Percentiles rank a stretch among this genome's conserved stretches.
These are phyloP conservation scores for Echinometra lucunter DNA, from an alignment of 53 echinoderm and acorn worm genomes.

Conservation along the genomic window DNA sequence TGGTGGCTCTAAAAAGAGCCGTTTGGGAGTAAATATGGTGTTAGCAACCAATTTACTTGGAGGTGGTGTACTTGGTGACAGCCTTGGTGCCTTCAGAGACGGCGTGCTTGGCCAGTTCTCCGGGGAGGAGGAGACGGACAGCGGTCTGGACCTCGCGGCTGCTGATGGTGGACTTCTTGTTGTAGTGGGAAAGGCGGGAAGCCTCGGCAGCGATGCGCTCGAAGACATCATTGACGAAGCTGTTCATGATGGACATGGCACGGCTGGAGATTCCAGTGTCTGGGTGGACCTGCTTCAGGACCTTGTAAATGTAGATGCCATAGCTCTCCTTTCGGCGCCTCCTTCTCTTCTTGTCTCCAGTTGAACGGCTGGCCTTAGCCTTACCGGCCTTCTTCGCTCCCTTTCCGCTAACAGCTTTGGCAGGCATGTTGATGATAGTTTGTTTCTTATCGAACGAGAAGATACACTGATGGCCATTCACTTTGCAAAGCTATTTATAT, in stretches of 20 bases:
- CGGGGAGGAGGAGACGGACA: constrained; percentile 85
- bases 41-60: constrained; percentile 73
- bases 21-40: constrained; percentile 14
- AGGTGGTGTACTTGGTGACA: constrained; percentile 92
- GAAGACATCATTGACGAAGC: constrained; percentile 94
- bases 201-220: constrained; percentile 85
- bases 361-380: constrained; percentile 74
- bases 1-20: constrained; percentile 73
- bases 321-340: constrained; percentile 83
- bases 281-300: constrained; percentile 92
- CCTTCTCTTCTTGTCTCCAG: constrained; percentile 70
- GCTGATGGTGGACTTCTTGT: constrained; percentile 91
- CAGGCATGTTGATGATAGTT: constrained; percentile 75
- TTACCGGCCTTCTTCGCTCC: constrained; percentile 87
- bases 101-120: constrained; percentile 90
- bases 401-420: constrained; percentile 79
- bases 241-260: constrained; percentile 94
- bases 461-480: background rate
- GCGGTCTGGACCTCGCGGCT: constrained; percentile 90
- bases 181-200: constrained; percentile 82
- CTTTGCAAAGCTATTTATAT: background rate
- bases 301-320: constrained; percentile 95
- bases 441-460: background rate
- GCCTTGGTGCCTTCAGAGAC: constrained; percentile 91
- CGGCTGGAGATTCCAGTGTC: constrained; percentile 92